Percentiles rank a stretch among this genome's conserved stretches.
Conservation (phyloP, 1,140 invertebrate genomes). For the Coboldia fuscipes region DNA sequence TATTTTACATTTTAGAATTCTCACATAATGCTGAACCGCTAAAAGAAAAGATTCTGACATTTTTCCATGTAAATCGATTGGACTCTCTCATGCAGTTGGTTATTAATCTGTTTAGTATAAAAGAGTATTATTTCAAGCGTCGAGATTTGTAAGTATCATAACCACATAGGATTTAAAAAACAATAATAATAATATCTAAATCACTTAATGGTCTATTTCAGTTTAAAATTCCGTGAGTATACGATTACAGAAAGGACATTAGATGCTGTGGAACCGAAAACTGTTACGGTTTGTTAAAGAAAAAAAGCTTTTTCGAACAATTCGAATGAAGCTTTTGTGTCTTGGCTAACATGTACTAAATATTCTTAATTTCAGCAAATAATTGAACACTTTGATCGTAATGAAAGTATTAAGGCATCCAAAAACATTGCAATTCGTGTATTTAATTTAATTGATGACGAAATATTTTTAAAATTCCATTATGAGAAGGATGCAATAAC, state of each 20-base stretch:
- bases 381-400: conserved; percentile 35
- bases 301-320: conserved; percentile 31
- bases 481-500: conserved; percentile 42
- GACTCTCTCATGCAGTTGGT: conserved; percentile 41
- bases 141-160: conserved; percentile 2
- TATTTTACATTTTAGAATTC: conserved; percentile 7
- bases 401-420: conserved; percentile 25
- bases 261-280: neutral
- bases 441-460: conserved; percentile 33
- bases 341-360: neutral
- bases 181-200: too few species aligned
- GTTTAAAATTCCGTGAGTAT: neutral
- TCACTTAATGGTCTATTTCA: neutral
- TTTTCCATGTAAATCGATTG: conserved; percentile 38
- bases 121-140: conserved; percentile 34
- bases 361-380: conserved; percentile 24
- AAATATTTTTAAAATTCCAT: conserved; percentile 43
- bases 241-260: neutral
- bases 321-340: conserved; percentile 33
- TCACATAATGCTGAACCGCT: conserved; percentile 8
- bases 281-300: conserved; percentile 8
- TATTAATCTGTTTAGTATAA: conserved; percentile 32
- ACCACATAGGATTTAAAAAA: too few species aligned
- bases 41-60: conserved; percentile 27
- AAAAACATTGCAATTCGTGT: conserved; percentile 40